phyloP scores from a whole-genome alignment of 2,113 vertebrate genomes.

The Ploceus nigricollis region DNA sequence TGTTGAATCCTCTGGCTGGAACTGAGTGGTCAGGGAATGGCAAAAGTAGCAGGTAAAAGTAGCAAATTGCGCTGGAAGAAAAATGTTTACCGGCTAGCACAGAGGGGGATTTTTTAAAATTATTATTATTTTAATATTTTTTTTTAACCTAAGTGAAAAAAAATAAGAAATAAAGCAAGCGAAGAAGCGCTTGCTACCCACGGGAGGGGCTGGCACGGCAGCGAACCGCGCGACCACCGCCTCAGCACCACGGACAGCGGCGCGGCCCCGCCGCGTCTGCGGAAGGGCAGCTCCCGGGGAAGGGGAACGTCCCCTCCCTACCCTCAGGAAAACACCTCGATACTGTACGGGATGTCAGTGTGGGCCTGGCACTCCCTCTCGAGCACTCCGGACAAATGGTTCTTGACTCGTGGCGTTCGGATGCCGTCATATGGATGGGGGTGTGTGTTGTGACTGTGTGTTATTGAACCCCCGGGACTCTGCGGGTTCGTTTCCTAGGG shows the following conservation, averaged over 20 bases:
- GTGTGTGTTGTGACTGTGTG: no score
- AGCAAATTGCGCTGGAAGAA: not conserved
- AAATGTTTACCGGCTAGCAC: not conserved
- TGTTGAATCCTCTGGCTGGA: not conserved
- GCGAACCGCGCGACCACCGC: no score
- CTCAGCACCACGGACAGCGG: slow-evolving; percentile 49
- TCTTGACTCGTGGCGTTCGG: not conserved
- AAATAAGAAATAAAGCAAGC: rapidly evolving
- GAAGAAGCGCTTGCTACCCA: not conserved
- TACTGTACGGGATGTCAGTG: rapidly evolving
- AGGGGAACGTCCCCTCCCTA: rapidly evolving
- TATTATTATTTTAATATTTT: not conserved
- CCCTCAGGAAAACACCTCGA: rapidly evolving
- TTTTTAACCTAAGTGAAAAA: not conserved
- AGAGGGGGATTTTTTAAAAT: no score
- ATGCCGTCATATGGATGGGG: not conserved
- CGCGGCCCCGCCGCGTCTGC: not conserved
- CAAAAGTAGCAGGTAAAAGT: not conserved
- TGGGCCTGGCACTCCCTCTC: not conserved
- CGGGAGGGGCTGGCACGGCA: not conserved
- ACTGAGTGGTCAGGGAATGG: not conserved
- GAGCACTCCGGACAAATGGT: not conserved
- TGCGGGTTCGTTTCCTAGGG: not conserved
- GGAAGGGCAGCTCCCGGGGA: not conserved
- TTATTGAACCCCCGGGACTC: not conserved